phyloP scores from a whole-genome alignment of 2,888 invertebrate genomes.

The Habroteleia sp. region DNA sequence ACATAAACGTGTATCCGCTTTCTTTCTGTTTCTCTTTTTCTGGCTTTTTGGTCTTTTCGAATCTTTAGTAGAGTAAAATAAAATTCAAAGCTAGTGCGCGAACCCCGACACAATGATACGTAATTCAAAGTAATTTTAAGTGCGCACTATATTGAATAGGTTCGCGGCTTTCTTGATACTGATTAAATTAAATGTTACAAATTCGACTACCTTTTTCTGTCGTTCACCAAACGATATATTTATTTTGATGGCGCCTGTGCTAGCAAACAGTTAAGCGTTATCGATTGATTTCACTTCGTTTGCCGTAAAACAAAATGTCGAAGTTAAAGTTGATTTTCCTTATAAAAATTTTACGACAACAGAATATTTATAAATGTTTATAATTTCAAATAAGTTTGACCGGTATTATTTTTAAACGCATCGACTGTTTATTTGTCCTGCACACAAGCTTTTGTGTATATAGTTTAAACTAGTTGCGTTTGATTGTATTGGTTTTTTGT shows the following conservation, averaged over 20 bases:
- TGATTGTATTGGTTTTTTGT: too few species aligned
- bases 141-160: constrained; percentile 3
- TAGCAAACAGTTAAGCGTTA: constrained; percentile 2
- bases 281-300: constrained; percentile 1
- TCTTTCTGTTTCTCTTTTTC: background rate
- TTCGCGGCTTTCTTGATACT: constrained; percentile 2
- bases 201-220: background rate
- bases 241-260: background rate
- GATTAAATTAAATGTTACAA: constrained; percentile 12
- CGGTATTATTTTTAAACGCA: background rate
- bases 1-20: background rate
- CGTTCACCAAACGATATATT: constrained; percentile 4
- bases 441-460: background rate
- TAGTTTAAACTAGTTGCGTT: too few species aligned
- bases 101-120: background rate
- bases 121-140: constrained; percentile 30
- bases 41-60: constrained; percentile 22
- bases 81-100: constrained; percentile 18
- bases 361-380: constrained; percentile 15
- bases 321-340: constrained; percentile 5
- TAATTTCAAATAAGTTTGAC: constrained; percentile 6
- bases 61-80: constrained; percentile 34
- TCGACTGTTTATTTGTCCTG: constrained; percentile 7
- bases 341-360: background rate
- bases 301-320: background rate